A percentile compares a stretch with the other conserved stretches of the same genome.
These are phyloP conservation scores for Lanistes nyassanus DNA, from an alignment of 1,140 invertebrate species.

Conservation along the genomic window DNA sequence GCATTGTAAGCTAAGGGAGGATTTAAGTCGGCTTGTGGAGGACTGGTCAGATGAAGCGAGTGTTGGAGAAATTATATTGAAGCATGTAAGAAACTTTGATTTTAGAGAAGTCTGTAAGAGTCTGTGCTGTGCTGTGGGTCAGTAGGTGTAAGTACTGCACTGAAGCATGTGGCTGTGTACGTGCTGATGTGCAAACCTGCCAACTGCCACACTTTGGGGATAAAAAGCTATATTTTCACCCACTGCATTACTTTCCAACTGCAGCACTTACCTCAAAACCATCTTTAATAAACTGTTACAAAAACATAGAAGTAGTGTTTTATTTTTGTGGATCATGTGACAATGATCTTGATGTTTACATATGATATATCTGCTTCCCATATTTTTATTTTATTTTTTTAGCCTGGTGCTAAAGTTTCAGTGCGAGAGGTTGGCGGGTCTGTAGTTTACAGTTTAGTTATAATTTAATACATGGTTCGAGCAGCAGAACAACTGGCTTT, in stretches of 20 bases:
- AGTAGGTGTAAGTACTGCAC: no score
- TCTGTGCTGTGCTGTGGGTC: no score
- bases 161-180: no score
- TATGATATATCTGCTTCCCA: background rate
- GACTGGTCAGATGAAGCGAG: conserved; percentile 84
- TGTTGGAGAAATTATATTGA: conserved; percentile 88
- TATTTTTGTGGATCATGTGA: no score
- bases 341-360: no score
- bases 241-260: no score
- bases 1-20: conserved; percentile 85
- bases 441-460: background rate
- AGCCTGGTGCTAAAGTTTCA: background rate
- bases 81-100: conserved; percentile 52
- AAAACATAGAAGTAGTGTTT: no score
- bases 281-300: no score
- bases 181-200: no score
- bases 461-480: background rate
- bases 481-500: background rate
- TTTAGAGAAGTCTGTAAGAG: no score
- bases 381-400: background rate
- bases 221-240: background rate
- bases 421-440: background rate
- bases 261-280: no score
- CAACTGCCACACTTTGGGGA: no score
- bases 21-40: conserved; percentile 75